These are phyloP conservation scores for Delichon dasypus DNA, from an alignment of 2,797 vertebrate genomes.

Conservation along the genomic window DNA sequence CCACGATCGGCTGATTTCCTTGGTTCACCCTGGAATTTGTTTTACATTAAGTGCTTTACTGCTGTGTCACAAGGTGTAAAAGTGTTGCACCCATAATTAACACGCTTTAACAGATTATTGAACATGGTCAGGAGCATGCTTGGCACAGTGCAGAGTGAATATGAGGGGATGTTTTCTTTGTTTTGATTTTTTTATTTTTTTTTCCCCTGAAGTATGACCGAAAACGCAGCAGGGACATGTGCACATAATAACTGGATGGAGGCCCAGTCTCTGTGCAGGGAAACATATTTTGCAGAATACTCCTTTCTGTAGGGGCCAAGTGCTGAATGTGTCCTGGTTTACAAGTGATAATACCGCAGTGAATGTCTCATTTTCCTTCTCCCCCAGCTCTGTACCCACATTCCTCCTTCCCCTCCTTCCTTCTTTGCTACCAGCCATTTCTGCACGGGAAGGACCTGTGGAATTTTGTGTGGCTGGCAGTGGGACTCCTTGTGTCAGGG, in stretches of 20 bases:
- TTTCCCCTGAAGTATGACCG: not conserved
- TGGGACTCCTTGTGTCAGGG: not conserved
- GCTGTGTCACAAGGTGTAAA: constrained; percentile 17
- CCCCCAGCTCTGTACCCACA: not conserved
- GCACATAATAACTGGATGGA: constrained; percentile 33
- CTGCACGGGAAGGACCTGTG: not conserved
- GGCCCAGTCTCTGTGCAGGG: constrained; percentile 27
- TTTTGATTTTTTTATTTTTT: not conserved
- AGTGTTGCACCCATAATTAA: not conserved
- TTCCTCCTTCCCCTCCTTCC: not conserved
- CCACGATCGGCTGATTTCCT: not conserved
- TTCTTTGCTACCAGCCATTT: not conserved
- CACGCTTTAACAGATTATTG: not conserved
- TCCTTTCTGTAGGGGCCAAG: not conserved
- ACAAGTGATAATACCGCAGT: not conserved
- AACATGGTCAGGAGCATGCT: not conserved
- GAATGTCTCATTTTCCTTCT: not conserved
- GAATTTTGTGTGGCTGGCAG: not conserved
- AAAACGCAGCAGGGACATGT: constrained; percentile 7
- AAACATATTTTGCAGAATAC: constrained; percentile 1
- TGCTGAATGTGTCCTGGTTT: not conserved
- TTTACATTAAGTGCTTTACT: not conserved
- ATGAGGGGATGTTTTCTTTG: constrained; percentile 13
- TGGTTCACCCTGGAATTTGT: not conserved
- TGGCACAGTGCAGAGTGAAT: not conserved